Conservation (phyloP, 2,888 invertebrate species). For the Chouioia cunea region DNA sequence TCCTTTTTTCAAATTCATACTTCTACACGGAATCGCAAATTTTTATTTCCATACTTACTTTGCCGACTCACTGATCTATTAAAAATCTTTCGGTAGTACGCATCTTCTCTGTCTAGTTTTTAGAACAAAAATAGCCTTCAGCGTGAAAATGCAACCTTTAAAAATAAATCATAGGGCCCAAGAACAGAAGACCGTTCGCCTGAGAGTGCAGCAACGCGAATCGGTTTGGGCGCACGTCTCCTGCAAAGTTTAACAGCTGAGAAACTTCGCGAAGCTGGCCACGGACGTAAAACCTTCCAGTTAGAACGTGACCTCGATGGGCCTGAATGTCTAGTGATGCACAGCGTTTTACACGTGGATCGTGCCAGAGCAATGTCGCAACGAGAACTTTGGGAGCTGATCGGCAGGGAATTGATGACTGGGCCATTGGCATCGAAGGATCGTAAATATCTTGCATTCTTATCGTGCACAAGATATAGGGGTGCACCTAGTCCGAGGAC, state of each 20-base stretch:
- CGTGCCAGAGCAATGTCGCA: constrained; percentile 81
- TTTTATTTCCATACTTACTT: no score
- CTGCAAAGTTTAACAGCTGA: constrained; percentile 90
- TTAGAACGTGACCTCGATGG: constrained; percentile 77
- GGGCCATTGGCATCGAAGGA: constrained; percentile 68
- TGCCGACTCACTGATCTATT: no score
- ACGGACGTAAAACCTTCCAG: constrained; percentile 85
- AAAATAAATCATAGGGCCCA: constrained; percentile 71
- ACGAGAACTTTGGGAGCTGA: constrained; percentile 85
- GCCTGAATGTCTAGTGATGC: constrained; percentile 80
- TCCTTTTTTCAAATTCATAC: no score
- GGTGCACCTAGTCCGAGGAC: constrained; percentile 76
- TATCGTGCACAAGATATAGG: constrained; percentile 87
- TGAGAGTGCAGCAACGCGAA: constrained; percentile 81
- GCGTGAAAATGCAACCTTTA: no score
- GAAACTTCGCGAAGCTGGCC: constrained; percentile 84
- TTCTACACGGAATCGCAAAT: no score
- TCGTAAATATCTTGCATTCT: constrained; percentile 89
- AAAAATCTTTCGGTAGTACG: no score
- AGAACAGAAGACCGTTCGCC: constrained; percentile 75
- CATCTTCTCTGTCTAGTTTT: no score
- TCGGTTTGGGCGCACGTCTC: constrained; percentile 82
- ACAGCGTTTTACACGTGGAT: constrained; percentile 78
- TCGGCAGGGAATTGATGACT: constrained; percentile 87
- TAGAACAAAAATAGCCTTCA: no score